Evolutionary conservation across 2,888 invertebrate species (phyloP).

Genomic region (Synanthedon myopaeformis): DNA sequence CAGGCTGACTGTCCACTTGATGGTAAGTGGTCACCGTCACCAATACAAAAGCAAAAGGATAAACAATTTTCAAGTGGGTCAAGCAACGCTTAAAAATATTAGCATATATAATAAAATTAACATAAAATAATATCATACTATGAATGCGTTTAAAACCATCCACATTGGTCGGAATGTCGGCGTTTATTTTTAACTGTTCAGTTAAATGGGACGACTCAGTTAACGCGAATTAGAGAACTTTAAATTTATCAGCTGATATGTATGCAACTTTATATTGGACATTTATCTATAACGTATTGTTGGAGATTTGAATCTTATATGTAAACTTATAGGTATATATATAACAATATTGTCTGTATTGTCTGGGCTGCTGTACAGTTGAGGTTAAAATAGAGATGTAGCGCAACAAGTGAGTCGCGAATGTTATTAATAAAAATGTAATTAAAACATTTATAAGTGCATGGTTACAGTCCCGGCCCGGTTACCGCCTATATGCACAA

Average conservation of each 20-base stretch:
- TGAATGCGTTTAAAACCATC: too few relatives aligned
- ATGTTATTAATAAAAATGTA: slow-evolving; percentile 8
- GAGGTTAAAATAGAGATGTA: neutral
- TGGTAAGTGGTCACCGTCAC: too few relatives aligned
- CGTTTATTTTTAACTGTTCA: slow-evolving; percentile 52
- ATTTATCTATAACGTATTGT: too few relatives aligned
- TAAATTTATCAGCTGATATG: neutral
- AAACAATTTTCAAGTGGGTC: too few relatives aligned
- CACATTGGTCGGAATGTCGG: slow-evolving; percentile 20
- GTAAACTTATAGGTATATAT: too few relatives aligned
- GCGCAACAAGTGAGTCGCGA: neutral
- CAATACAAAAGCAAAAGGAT: too few relatives aligned
- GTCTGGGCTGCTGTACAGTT: neutral
- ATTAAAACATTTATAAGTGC: slow-evolving; percentile 21
- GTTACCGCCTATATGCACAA: slow-evolving; percentile 23
- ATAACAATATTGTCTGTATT: neutral
- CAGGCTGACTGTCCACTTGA: too few relatives aligned
- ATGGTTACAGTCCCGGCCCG: slow-evolving; percentile 25
- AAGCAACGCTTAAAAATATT: too few relatives aligned
- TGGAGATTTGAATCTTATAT: too few relatives aligned
- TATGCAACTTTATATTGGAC: neutral
- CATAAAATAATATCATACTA: too few relatives aligned
- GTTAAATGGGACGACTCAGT: slow-evolving; percentile 49
- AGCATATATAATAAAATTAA: too few relatives aligned
- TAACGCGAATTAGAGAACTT: slow-evolving; percentile 23